Evolutionary conservation across 2,797 vertebrate species (phyloP).

Genomic region (Cetoscarus ocellatus): DNA sequence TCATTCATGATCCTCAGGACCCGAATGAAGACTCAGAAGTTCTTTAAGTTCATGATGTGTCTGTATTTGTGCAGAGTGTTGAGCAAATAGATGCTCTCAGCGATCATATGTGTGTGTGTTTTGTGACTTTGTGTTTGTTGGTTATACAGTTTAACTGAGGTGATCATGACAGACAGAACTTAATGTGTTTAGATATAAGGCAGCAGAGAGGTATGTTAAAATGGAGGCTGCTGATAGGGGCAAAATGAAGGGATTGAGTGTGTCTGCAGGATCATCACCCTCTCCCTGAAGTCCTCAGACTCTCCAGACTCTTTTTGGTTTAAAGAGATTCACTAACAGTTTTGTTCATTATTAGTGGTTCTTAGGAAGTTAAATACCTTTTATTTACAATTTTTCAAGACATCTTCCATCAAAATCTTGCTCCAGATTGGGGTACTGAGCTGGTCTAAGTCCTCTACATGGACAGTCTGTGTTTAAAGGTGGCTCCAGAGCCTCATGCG

Average conservation of each 20-base stretch:
- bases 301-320: no score
- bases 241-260: background rate
- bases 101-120: background rate
- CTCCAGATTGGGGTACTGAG: no score
- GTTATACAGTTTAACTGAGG: background rate
- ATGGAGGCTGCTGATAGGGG: conserved; percentile 13
- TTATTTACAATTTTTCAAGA: no score
- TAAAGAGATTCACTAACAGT: no score
- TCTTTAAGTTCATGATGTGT: background rate
- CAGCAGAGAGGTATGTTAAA: conserved; percentile 9
- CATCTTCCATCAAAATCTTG: no score
- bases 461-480: no score
- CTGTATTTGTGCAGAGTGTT: conserved; percentile 1
- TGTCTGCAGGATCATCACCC: background rate
- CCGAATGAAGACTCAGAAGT: background rate
- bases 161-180: background rate
- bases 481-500: no score
- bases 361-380: no score
- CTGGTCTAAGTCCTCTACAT: no score
- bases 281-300: no score
- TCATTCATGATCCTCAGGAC: background rate
- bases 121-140: background rate
- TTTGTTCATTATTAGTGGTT: no score
- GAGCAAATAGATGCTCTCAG: background rate
- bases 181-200: conserved; percentile 4